These are phyloP conservation scores for Eristalinus aeneus DNA, from an alignment of 2,888 invertebrate species.

Conservation along the genomic window DNA sequence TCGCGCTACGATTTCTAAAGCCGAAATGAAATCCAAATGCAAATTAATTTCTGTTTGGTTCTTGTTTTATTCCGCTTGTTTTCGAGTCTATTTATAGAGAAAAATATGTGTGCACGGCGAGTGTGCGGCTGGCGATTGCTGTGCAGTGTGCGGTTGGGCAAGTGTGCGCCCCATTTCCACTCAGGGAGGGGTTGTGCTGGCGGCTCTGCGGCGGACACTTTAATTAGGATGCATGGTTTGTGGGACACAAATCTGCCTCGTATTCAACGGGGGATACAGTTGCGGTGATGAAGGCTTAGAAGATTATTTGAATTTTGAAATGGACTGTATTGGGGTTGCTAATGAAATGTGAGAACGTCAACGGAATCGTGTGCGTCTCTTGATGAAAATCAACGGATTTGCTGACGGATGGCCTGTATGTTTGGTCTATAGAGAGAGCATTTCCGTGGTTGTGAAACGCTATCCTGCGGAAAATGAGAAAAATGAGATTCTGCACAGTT, in stretches of 20 bases:
- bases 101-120: conserved; percentile 40
- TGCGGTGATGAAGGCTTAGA: background rate
- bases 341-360: background rate
- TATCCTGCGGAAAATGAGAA: too few relatives aligned
- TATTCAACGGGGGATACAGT: background rate
- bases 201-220: background rate
- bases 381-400: background rate
- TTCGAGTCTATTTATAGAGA: conserved; percentile 55
- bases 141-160: conserved; percentile 17
- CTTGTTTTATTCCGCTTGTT: conserved; percentile 1
- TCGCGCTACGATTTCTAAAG: conserved; percentile 47
- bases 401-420: too few relatives aligned
- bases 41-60: conserved; percentile 39
- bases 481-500: too few relatives aligned
- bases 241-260: background rate
- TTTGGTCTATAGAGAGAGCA: too few relatives aligned
- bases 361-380: background rate
- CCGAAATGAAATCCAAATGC: conserved; percentile 59
- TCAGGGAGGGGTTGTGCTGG: conserved; percentile 21
- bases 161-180: conserved; percentile 50
- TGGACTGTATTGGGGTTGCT: background rate
- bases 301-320: background rate
- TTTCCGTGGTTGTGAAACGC: too few relatives aligned
- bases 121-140: conserved; percentile 26
- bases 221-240: background rate